Percentiles rank a stretch among this genome's conserved stretches.
Evolutionary conservation across 2,797 vertebrate genomes (phyloP).

Genomic region (Paedocypris micromegethes): DNA sequence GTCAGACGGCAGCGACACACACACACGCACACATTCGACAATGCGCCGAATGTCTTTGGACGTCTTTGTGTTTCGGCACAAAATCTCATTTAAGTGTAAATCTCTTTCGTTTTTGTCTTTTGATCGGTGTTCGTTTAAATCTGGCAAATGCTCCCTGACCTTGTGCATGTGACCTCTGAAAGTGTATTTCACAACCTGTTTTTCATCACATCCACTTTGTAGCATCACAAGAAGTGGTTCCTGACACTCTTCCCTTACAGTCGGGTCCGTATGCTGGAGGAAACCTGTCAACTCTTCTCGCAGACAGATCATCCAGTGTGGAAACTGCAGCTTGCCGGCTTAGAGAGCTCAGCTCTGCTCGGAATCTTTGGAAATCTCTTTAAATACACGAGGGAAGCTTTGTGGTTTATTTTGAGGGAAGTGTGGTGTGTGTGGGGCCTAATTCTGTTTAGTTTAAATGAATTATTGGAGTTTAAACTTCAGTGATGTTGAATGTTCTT

Average conservation of each 20-base stretch:
- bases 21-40: not conserved
- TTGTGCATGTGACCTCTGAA: constrained; percentile 8
- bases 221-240: not conserved
- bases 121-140: constrained; percentile 5
- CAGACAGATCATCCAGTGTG: constrained; percentile 5
- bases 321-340: not conserved
- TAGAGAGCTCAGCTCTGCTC: not conserved
- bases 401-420: too few species aligned
- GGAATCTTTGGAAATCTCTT: not conserved
- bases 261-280: not conserved
- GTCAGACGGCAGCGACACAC: constrained; percentile 17
- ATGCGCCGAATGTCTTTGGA: not conserved
- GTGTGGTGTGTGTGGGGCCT: too few species aligned
- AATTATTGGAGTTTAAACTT: too few species aligned
- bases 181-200: not conserved
- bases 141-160: constrained; percentile 6
- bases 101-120: constrained; percentile 14
- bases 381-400: too few species aligned
- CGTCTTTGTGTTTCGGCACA: constrained; percentile 16
- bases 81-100: constrained; percentile 14
- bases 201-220: not conserved
- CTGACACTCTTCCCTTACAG: too few species aligned
- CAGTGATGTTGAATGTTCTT: too few species aligned
- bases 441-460: too few species aligned
- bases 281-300: constrained; percentile 4